These are phyloP conservation scores for Poeciliopsis prolifica DNA, from an alignment of 2,113 vertebrate genomes.

Conservation along the genomic window DNA sequence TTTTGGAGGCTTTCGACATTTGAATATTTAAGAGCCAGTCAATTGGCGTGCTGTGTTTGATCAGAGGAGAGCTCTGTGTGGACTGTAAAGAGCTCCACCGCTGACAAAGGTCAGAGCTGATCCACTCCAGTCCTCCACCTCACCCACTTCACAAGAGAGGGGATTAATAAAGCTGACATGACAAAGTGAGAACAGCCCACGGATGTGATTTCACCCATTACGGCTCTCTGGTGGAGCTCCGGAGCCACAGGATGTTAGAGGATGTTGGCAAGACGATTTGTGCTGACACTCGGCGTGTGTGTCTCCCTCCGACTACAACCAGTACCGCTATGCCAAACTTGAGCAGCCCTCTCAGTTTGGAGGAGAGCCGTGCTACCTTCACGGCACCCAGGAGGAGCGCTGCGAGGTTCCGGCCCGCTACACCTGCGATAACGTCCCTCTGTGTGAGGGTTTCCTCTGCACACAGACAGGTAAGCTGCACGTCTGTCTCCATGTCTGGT, in stretches of 20 bases:
- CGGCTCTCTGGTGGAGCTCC: slow-evolving; percentile 35
- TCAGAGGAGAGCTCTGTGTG: neutral
- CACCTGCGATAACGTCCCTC: slow-evolving; percentile 80
- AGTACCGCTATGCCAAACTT: slow-evolving; percentile 87
- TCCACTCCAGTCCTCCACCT: slow-evolving; percentile 44
- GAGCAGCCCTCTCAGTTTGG: slow-evolving; percentile 85
- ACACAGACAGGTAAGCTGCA: slow-evolving; percentile 82
- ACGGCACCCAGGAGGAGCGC: slow-evolving; percentile 82
- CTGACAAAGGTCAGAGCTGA: slow-evolving; percentile 42
- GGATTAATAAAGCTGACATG: slow-evolving; percentile 69
- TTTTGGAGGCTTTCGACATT: slow-evolving; percentile 14
- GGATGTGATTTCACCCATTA: slow-evolving; percentile 62
- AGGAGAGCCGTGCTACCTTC: slow-evolving; percentile 81
- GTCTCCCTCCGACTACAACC: slow-evolving; percentile 23
- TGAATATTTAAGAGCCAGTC: slow-evolving; percentile 26
- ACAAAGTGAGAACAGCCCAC: slow-evolving; percentile 62
- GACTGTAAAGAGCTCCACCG: slow-evolving; percentile 13
- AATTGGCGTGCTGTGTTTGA: neutral
- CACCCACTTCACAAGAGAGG: slow-evolving; percentile 55
- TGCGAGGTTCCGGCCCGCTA: slow-evolving; percentile 76
- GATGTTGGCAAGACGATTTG: slow-evolving; percentile 15
- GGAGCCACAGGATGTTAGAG: slow-evolving; percentile 22
- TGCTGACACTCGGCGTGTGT: slow-evolving; percentile 37
- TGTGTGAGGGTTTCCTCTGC: slow-evolving; percentile 90
- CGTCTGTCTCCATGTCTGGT: no score